These are phyloP conservation scores for Tautogolabrus adspersus DNA, from an alignment of 2,113 vertebrate genomes.

Conservation along the genomic window DNA sequence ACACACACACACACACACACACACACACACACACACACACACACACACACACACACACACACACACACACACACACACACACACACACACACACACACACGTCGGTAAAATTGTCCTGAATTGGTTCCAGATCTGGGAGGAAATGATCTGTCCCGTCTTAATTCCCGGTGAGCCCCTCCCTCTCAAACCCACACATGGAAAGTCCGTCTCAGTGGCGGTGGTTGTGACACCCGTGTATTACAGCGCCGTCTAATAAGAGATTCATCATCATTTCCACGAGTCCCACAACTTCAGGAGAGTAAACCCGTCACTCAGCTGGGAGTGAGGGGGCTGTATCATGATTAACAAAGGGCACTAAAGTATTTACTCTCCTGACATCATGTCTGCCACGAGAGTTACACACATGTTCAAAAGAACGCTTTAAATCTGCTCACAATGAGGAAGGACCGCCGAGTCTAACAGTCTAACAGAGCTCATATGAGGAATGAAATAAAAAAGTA, in stretches of 20 bases:
- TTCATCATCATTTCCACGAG: constrained; percentile 59
- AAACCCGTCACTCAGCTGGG: not conserved
- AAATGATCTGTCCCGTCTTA: constrained; percentile 43
- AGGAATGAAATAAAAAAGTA: no score
- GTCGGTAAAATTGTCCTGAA: constrained; percentile 41
- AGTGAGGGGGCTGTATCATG: not conserved
- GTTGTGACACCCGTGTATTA: constrained; percentile 31
- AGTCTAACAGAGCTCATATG: no score
- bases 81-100: constrained; percentile 15
- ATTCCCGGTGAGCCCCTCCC: constrained; percentile 23
- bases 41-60: no score
- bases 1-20: no score
- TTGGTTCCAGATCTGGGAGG: constrained; percentile 64
- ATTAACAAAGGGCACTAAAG: not conserved
- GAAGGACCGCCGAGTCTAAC: not conserved
- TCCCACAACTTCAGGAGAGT: not conserved
- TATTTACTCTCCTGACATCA: constrained; percentile 26
- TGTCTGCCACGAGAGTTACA: constrained; percentile 18
- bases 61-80: not conserved
- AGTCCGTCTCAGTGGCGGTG: constrained; percentile 51
- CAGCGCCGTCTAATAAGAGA: not conserved
- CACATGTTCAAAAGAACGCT: not conserved
- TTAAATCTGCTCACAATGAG: not conserved
- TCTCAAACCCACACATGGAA: constrained; percentile 62
- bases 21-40: no score